Evolutionary conservation across 2,113 vertebrate genomes (phyloP), one percentile per base, ranked within the genome.

Genomic region (Cichladusa arquata): DNA sequence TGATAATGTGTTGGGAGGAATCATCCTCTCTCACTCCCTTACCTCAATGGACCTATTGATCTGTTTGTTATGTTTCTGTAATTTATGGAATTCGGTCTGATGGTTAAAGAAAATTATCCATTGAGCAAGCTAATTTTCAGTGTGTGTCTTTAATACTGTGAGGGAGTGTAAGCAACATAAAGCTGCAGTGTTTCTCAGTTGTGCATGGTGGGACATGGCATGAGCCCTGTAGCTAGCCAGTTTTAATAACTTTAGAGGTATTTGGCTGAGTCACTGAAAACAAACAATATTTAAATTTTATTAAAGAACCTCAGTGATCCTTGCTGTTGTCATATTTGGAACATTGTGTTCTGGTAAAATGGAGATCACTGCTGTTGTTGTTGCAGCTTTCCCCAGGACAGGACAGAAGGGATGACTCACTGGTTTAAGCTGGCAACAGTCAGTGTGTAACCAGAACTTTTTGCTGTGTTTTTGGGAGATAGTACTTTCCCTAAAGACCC

Each of bases 241-340:
- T 15, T 38, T 76, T 56, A 93, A 65, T 88, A 88, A 74, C 69
- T 88, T 56, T 14, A 28, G 50, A 51, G 31, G 33, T 86, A 36
- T 89, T 87, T 87, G 81, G 20, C 54, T 57, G 48, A 94, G 56
- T 84, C 16, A 33, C 66, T 70, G 66, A 73, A 91, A 96, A 73
- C 61, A 95, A 93, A 64, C 72, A 77, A 40, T 80, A 69, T 92
- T 96, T 94, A 73, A 28, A 70, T 80, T n/a, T 82, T 66, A 62
- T 86, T 80, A 19, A 94, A 76, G 92, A 40, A 53, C 76, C 64
- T 9, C 12, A 69, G 24, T 71, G 31, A 47, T 71, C 53, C 84
- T 89, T 89, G 23, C 57, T 90, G 79, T 38, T 84, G 13, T 86
- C 44, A 19, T 61, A 33, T 31, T 71, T 44, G 65, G 86, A 94